Base-by-base conservation (phyloP, 2,113 vertebrate genomes). In the Leucopsar rothschildi region DNA sequence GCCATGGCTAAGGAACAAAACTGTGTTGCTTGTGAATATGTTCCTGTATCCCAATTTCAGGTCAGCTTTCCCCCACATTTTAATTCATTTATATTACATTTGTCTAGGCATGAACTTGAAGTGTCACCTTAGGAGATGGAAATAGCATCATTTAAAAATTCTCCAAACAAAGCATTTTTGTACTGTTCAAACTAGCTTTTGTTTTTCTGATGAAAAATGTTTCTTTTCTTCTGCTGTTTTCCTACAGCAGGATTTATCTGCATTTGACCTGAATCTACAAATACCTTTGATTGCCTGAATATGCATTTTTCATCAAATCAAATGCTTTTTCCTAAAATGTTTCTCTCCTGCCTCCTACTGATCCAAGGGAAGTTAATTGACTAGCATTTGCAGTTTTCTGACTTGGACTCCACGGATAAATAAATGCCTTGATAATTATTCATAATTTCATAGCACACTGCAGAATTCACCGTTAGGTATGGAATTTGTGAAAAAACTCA, bases 261-360 rank as follows among this genome's bases (percentile, higher is more conserved):
- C 70, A 92, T 79, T 94, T 77, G 78, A 72, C 95, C 92, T 95
- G 95, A 93, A 95, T 95, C 77, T 47, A 24, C 1, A 37, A 96
- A 86, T 73, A 90, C 69, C 83, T 95, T 91, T 95, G 91, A 86
- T 93, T 93, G 80, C 65, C 77, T 71, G 80, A 94, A 95, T 88
- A 96, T 96, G 88, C 92, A 95, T 94, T 93, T 95, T 92, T 97
- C 95, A 97, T 94, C 92, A 95, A 92, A 94, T 93, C 96, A 81
- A n/a, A 88, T 86, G 21, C 39, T 94, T 91, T 83, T 82, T 57
- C 61, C 82, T 60, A 80, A 88, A 94, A 90, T 64, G 28, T 82
- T 97, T 88, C 83, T 88, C 83, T 88, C 72, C 71, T 93, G 63
- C 82, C 79, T 93, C 88, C 91, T 92, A 56, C 91, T 78, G 92